Conservation (phyloP, 1,140 invertebrate species). For the Pomacea maculata region DNA sequence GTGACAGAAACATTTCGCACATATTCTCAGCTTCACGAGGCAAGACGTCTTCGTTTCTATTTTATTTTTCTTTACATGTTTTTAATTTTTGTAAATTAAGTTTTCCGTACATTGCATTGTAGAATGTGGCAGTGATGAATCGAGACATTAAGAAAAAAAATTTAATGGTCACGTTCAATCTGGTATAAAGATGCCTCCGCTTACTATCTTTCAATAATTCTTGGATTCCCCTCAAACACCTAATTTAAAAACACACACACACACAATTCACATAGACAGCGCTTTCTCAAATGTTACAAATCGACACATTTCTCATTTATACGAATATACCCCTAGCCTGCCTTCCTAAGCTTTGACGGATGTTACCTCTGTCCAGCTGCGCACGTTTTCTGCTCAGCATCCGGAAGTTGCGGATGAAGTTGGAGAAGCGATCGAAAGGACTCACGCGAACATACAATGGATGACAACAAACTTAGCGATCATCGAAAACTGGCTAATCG, state of each 20-base stretch:
- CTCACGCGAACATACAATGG: conserved; percentile 12
- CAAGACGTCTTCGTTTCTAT: neutral
- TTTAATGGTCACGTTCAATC: neutral
- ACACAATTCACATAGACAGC: neutral
- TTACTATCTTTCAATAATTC: neutral
- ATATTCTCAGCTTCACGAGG: neutral
- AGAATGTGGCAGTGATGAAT: neutral
- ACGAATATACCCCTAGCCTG: neutral
- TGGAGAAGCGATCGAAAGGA: conserved; percentile 15
- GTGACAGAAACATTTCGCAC: conserved; percentile 7
- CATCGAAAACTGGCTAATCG: conserved; percentile 5
- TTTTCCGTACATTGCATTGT: neutral
- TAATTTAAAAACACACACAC: neutral
- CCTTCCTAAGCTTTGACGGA: neutral
- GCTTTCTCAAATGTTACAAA: neutral
- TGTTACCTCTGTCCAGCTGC: conserved; percentile 3
- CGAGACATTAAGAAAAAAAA: no score
- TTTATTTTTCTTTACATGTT: neutral
- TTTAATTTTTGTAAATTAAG: no score
- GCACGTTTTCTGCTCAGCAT: neutral
- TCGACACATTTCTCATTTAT: no score
- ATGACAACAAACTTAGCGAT: neutral
- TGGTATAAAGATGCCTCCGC: neutral
- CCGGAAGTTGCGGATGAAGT: neutral
- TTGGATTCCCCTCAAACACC: neutral